phyloP scores from a whole-genome alignment of 2,113 vertebrate species.

The Datnioides undecimradiatus region DNA sequence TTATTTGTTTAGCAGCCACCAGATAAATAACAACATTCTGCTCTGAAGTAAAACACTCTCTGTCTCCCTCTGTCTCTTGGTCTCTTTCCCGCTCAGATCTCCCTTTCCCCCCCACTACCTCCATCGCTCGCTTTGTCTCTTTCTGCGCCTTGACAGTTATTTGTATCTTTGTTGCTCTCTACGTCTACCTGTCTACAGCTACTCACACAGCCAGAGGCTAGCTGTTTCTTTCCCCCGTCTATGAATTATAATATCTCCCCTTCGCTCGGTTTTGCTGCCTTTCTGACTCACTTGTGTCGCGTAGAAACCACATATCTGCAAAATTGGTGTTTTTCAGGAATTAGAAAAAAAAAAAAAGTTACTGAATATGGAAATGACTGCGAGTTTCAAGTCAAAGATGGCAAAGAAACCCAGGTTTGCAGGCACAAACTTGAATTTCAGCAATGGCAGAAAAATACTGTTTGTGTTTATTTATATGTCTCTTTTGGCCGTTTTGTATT shows the following conservation, averaged over 20 bases:
- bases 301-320: slow-evolving; percentile 25
- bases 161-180: slow-evolving; percentile 78
- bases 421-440: slow-evolving; percentile 5
- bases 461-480: slow-evolving; percentile 1
- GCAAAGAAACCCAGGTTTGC: neutral
- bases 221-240: slow-evolving; percentile 62
- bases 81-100: slow-evolving; percentile 71
- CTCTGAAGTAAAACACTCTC: slow-evolving; percentile 76
- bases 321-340: slow-evolving; percentile 27
- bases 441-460: slow-evolving; percentile 6
- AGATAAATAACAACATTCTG: slow-evolving; percentile 81
- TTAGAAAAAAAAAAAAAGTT: slow-evolving; percentile 38
- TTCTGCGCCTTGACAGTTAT: slow-evolving; percentile 77
- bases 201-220: slow-evolving; percentile 79
- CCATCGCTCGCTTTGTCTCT: slow-evolving; percentile 63
- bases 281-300: slow-evolving; percentile 45
- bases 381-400: neutral
- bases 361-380: slow-evolving; percentile 27
- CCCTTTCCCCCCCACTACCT: slow-evolving; percentile 48
- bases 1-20: slow-evolving; percentile 81
- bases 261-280: slow-evolving; percentile 38
- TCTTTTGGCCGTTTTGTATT: neutral
- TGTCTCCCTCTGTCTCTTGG: slow-evolving; percentile 68
- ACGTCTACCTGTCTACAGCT: slow-evolving; percentile 78
- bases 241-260: slow-evolving; percentile 65